Percentiles rank a stretch among this genome's conserved stretches.
These are phyloP conservation scores for Gobio gobio DNA, from an alignment of 2,113 vertebrate genomes.

Conservation along the genomic window DNA sequence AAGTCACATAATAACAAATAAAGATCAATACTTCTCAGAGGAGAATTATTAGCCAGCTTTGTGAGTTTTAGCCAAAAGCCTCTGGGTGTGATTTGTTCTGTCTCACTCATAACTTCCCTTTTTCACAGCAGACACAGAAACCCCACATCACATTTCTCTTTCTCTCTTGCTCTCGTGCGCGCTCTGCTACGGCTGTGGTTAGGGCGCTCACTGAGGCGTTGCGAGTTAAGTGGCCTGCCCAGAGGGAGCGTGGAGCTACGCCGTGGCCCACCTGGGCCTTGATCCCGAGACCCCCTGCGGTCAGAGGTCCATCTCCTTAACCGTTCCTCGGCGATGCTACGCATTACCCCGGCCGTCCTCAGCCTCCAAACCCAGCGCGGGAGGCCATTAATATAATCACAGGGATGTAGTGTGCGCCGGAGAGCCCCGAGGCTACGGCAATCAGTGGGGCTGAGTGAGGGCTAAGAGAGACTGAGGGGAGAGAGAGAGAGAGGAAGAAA, in stretches of 20 bases:
- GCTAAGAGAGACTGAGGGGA: slow-evolving; percentile 49
- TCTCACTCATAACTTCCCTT: slow-evolving; percentile 56
- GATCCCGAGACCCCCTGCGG: slow-evolving; percentile 50
- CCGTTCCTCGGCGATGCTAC: slow-evolving; percentile 19
- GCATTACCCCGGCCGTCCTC: slow-evolving; percentile 49
- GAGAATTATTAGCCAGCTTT: slow-evolving; percentile 63
- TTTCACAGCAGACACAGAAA: slow-evolving; percentile 41
- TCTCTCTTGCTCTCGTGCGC: not conserved
- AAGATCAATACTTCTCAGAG: slow-evolving; percentile 62
- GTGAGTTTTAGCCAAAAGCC: slow-evolving; percentile 59
- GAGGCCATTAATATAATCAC: slow-evolving; percentile 75
- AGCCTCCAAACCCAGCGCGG: slow-evolving; percentile 57
- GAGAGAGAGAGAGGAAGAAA: slow-evolving; percentile 61
- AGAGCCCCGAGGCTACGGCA: slow-evolving; percentile 69
- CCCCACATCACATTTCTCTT: slow-evolving; percentile 35
- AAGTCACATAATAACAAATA: slow-evolving; percentile 63
- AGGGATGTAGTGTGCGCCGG: slow-evolving; percentile 69
- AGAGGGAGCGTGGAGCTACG: slow-evolving; percentile 25
- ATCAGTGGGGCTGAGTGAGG: slow-evolving; percentile 68
- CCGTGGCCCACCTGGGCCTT: slow-evolving; percentile 48
- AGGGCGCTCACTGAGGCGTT: slow-evolving; percentile 49
- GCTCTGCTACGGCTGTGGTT: slow-evolving; percentile 9
- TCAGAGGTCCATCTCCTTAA: slow-evolving; percentile 55
- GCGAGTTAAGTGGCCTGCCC: slow-evolving; percentile 53
- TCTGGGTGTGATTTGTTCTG: slow-evolving; percentile 53